phyloP scores from a whole-genome alignment of 2,888 invertebrate species.

The Holacanthella duospinosa region DNA sequence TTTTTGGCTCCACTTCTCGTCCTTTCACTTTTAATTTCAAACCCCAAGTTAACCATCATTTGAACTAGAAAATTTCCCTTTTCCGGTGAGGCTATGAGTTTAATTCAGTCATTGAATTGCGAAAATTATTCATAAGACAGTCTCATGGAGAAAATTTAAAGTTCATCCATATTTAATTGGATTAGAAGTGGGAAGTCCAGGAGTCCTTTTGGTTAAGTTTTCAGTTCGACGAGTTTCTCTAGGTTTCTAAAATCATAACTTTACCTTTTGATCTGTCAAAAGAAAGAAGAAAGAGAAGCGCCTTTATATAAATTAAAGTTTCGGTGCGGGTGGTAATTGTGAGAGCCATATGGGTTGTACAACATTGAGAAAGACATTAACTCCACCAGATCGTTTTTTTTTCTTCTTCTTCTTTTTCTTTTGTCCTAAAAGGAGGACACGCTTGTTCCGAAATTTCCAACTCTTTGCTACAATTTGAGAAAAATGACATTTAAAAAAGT shows the following conservation, averaged over 20 bases:
- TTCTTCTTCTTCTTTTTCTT: no score
- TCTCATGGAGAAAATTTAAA: background rate
- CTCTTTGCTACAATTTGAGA: background rate
- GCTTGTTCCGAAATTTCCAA: background rate
- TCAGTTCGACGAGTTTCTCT: no score
- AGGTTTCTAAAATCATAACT: no score
- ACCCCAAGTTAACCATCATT: no score
- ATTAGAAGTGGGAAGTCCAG: no score
- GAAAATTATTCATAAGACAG: background rate
- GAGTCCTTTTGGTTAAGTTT: no score
- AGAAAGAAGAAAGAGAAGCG: background rate
- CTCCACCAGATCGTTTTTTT: constrained; percentile 4
- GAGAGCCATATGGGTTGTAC: background rate
- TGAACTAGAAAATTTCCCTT: no score
- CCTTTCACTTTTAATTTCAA: no score
- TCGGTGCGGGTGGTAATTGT: background rate
- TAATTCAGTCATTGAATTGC: no score
- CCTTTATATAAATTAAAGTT: background rate
- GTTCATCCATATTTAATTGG: background rate
- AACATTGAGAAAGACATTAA: background rate
- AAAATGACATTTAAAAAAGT: background rate
- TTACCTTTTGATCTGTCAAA: background rate
- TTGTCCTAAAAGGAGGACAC: background rate
- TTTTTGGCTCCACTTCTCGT: background rate
- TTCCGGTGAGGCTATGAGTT: no score